Evolutionary conservation across 2,797 vertebrate genomes (phyloP).

Genomic region (Lithobates pipiens): DNA sequence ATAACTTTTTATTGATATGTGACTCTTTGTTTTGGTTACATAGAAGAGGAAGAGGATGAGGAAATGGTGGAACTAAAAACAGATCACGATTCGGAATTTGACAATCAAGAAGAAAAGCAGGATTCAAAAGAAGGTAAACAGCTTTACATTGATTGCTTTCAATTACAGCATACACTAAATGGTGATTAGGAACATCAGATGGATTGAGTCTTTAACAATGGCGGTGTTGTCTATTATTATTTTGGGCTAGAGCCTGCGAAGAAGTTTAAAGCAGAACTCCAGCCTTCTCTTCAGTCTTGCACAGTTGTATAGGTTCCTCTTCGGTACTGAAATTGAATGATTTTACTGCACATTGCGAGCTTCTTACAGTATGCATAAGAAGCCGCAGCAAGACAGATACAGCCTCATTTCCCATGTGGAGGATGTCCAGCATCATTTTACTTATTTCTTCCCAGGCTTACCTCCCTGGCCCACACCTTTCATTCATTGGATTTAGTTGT

Average conservation of each 20-base stretch:
- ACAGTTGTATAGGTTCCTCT: too few relatives aligned
- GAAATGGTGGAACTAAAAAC: conserved; percentile 88
- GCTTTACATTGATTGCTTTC: conserved; percentile 31
- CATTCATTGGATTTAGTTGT: too few relatives aligned
- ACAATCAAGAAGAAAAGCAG: conserved; percentile 87
- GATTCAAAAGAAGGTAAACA: conserved; percentile 87
- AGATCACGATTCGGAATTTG: conserved; percentile 83
- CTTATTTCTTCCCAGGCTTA: too few relatives aligned
- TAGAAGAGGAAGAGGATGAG: conserved; percentile 94
- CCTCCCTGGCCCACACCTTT: too few relatives aligned
- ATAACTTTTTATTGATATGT: conserved; percentile 12
- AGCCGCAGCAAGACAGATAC: too few relatives aligned
- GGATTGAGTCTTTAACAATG: neutral
- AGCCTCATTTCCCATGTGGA: too few relatives aligned
- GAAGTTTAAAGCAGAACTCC: neutral
- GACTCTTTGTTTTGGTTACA: conserved; percentile 68
- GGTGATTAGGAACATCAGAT: conserved; percentile 27
- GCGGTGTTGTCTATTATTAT: neutral
- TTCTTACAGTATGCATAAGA: too few relatives aligned
- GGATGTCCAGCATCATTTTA: too few relatives aligned
- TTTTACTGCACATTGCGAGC: too few relatives aligned
- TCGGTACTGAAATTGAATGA: too few relatives aligned
- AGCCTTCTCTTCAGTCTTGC: too few relatives aligned
- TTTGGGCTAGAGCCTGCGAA: neutral
- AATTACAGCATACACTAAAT: conserved; percentile 7